Evolutionary conservation across 2,888 invertebrate genomes (phyloP).

Genomic region (Lithodes maja): DNA sequence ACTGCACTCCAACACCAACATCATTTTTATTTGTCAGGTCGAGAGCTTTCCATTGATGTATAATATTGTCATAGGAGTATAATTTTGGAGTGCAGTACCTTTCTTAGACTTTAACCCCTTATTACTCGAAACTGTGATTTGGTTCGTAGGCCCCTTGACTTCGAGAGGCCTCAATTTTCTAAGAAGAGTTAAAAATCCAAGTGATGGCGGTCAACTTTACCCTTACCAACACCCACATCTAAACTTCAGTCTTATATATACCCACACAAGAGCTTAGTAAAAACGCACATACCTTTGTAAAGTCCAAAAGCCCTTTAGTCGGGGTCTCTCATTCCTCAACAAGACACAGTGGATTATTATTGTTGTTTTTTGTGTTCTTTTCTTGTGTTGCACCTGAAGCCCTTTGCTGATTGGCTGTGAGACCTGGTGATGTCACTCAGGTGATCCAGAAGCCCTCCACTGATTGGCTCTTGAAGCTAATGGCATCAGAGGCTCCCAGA

Average conservation of each 20-base stretch:
- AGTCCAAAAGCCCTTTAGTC: constrained; percentile 17
- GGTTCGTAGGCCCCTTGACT: no score
- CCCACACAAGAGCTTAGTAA: constrained; percentile 15
- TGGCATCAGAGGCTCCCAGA: neutral
- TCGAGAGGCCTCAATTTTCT: no score
- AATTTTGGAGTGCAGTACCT: no score
- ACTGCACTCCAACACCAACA: no score
- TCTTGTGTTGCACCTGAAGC: constrained; percentile 10
- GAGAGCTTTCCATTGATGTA: no score
- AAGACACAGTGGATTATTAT: constrained; percentile 15
- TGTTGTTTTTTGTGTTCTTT: constrained; percentile 4
- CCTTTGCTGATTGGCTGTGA: neutral
- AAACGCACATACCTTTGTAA: constrained; percentile 6
- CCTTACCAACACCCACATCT: neutral
- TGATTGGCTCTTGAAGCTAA: neutral
- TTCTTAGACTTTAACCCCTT: no score
- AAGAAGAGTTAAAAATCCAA: no score
- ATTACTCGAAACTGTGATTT: no score
- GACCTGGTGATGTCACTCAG: neutral
- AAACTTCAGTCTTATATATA: constrained; percentile 5
- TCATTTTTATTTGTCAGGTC: no score
- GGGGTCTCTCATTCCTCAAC: constrained; percentile 6
- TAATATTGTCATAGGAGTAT: no score
- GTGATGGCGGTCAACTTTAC: no score
- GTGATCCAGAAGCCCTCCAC: no score